phyloP scores from a whole-genome alignment of 2,797 vertebrate genomes.

The Chelidonichthys spinosus region DNA sequence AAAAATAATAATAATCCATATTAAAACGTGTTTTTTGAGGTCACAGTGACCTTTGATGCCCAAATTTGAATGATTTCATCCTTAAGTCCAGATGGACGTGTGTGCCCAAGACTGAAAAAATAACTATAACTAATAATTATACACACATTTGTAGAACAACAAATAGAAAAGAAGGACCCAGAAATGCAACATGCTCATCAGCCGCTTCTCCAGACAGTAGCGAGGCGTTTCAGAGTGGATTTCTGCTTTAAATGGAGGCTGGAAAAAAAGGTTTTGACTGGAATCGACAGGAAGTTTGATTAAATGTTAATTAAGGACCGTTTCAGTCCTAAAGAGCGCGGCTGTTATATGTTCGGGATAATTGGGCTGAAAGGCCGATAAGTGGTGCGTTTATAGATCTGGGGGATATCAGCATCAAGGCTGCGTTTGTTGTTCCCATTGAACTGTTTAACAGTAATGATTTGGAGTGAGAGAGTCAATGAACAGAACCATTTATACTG shows the following conservation, averaged over 20 bases:
- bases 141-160: neutral
- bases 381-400: slow-evolving; percentile 33
- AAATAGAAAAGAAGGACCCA: neutral
- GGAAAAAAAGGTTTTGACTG: slow-evolving; percentile 21
- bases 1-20: too few species aligned
- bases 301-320: slow-evolving; percentile 39
- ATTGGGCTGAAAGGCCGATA: slow-evolving; percentile 49
- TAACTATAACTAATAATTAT: too few species aligned
- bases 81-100: too few species aligned
- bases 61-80: too few species aligned
- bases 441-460: slow-evolving; percentile 54
- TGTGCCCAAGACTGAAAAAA: too few species aligned
- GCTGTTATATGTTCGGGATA: slow-evolving; percentile 41
- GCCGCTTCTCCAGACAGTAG: neutral
- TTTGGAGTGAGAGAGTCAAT: slow-evolving; percentile 18
- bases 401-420: slow-evolving; percentile 47
- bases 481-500: slow-evolving; percentile 13
- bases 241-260: slow-evolving; percentile 31
- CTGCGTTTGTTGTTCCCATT: slow-evolving; percentile 32
- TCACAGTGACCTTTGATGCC: too few species aligned
- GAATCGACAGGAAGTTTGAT: slow-evolving; percentile 45
- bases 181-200: neutral
- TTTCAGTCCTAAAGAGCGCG: slow-evolving; percentile 17
- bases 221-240: neutral
- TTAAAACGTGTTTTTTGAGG: too few species aligned